Evolutionary conservation across 92 coral and sea anemone species (phyloP), one percentile per base, ranked within the genome.

Genomic region (Palythoa caribaeorum): DNA sequence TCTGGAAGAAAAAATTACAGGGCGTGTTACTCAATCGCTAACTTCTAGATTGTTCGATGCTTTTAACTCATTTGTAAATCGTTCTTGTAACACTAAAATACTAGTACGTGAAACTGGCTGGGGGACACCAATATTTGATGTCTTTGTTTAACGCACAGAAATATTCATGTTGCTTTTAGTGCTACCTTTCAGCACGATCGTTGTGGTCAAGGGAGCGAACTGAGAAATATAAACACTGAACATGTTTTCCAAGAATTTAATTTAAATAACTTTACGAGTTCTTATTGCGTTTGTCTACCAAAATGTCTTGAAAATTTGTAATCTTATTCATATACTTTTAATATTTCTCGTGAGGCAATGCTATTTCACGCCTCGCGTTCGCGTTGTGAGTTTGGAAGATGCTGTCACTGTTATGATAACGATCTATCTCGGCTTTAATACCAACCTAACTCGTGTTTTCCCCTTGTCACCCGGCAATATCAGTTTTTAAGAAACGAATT

Each of bases 1-100:
- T 54, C 83, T 53, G 83, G 35, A 51, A 66, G 17, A 55, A 77
- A 66, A 28, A 17, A 13, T 65, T 14, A 7, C 60, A 65, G 86
- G 86, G 86, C 86, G 86, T 81, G 60, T 81, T 66, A 48, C 60
- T 14, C 55, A 5, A 14, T 44, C 85, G 44, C 14, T 63, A 47
- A n/a, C 63, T 63, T 47, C 35, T 81, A 35, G 17, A 6, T 81
- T 66, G 39, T 66, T 81, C 44, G 47, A 15, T 19, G 39, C 17
- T 21, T 79, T 65, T 17, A n/a, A 79, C 20, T 47, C n/a, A 8
- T 28, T 20, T 16, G 38, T 66, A 10, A 19, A 50, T 40, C 50
- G 35, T 20, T 40, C 5, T 28, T 65, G 53, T 35, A 2, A 65
- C 35, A 63, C 9, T 17, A 8, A 40, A 55, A 21, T 21, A 63